A percentile compares a stretch with the other conserved stretches of the same genome.
Conservation (phyloP, 2,888 invertebrate species). For the Phania funesta region DNA sequence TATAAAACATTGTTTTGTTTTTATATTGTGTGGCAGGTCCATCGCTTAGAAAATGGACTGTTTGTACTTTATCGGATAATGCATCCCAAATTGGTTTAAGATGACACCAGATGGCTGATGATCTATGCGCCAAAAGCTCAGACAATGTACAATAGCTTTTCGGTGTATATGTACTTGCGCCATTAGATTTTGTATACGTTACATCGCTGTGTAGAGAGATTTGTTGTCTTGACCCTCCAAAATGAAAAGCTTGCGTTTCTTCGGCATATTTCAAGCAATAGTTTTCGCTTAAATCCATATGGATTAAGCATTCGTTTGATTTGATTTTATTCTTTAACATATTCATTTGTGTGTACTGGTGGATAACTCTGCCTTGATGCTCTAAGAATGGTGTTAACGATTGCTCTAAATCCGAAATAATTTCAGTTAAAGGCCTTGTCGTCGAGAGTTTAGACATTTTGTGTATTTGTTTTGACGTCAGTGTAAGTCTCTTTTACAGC, state of each 20-base stretch:
- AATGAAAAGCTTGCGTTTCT: background rate
- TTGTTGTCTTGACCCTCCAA: slow-evolving; percentile 1
- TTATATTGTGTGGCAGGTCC: slow-evolving; percentile 70
- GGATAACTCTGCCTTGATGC: background rate
- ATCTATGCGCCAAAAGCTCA: background rate
- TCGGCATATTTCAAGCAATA: slow-evolving; percentile 70
- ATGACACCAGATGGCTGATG: too few relatives aligned
- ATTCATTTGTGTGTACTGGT: background rate
- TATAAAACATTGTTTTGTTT: slow-evolving; percentile 73
- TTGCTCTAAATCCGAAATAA: background rate
- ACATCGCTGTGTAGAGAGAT: background rate
- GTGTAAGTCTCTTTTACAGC: background rate
- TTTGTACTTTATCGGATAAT: slow-evolving; percentile 64
- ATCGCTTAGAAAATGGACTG: slow-evolving; percentile 63
- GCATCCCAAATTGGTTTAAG: slow-evolving; percentile 4
- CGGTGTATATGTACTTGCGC: background rate
- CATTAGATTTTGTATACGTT: background rate
- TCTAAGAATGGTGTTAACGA: background rate
- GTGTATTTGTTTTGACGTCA: background rate
- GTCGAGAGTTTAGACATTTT: slow-evolving; percentile 16
- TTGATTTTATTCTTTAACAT: slow-evolving; percentile 24
- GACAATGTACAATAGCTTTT: slow-evolving; percentile 2
- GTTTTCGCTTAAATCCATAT: slow-evolving; percentile 52
- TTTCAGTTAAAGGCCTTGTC: slow-evolving; percentile 11
- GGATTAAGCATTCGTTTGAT: slow-evolving; percentile 10